Evolutionary conservation across 1,140 invertebrate genomes (phyloP), one percentile per base, ranked within the genome.

Genomic region (Odontomachus brunneus): DNA sequence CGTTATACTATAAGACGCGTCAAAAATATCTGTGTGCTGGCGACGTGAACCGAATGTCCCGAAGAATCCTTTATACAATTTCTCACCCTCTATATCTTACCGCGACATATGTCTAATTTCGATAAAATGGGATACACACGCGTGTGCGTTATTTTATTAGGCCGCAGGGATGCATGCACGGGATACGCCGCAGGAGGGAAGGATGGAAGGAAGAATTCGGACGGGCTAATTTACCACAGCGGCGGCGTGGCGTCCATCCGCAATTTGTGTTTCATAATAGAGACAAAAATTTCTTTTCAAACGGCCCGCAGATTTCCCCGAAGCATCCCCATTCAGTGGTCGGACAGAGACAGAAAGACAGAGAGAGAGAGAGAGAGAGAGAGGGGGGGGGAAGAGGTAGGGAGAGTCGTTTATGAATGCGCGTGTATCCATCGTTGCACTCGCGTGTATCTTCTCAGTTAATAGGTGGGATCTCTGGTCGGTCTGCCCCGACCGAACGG

Each of bases 271-370:
- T 49, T 9, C n/a, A 78, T 69, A 80, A 80, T 71, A 80, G 65
- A 80, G 65, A 80, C 51, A 80, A 80, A 80, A 80, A 80, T 80
- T 80, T 71, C 51, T 71, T 80, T 80, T 80, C 75, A 80, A 69
- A 80, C 69, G 69, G 75, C 75, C 65, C 75, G 69, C 75, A 44
- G 69, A 80, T 80, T 80, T 80, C 75, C 33, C 22, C 65, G 65
- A 80, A 80, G 33, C 33, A 57, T 24, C 75, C 51, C 65, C 65
- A 80, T 80, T 80, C 75, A 80, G 12, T 15, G 22, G 44, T 57
- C 51, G 75, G 38, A 44, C 9, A 44, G 38, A 44, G 38, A 44
- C 3, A 4, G 38, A 33, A 5, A 44, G 29, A 33, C 2, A 33
- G 29, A 33, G 29, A 33, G 29, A 33, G 29, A 33, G 29, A 5